phyloP scores from a whole-genome alignment of 2,888 invertebrate species.

The Rugalucina vietnamica region DNA sequence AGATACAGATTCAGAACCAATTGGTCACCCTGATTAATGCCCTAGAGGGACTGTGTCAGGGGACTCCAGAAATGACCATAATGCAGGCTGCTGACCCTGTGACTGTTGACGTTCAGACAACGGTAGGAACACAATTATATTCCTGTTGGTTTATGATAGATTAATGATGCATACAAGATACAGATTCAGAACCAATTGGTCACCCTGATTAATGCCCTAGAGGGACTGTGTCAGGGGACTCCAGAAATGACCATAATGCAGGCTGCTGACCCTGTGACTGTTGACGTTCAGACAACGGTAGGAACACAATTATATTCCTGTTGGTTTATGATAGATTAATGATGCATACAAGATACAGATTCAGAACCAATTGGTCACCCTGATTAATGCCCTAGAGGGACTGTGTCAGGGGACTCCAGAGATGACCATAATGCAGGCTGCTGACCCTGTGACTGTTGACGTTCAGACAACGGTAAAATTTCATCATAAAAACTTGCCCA shows the following conservation, averaged over 20 bases:
- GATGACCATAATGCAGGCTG: neutral
- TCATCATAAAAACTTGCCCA: too few relatives aligned
- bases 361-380: constrained; percentile 16
- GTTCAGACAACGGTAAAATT: neutral
- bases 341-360: constrained; percentile 32
- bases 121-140: too few relatives aligned
- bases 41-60: constrained; percentile 36
- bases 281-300: neutral
- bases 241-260: neutral
- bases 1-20: constrained; percentile 18
- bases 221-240: constrained; percentile 20
- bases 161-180: constrained; percentile 23
- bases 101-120: neutral
- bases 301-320: too few relatives aligned
- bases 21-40: constrained; percentile 38
- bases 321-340: too few relatives aligned
- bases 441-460: neutral
- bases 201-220: constrained; percentile 42
- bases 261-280: neutral
- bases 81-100: neutral
- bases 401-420: constrained; percentile 14
- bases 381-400: constrained; percentile 42
- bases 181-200: constrained; percentile 29
- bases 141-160: too few relatives aligned
- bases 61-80: neutral